Evolutionary conservation across 2,113 vertebrate species (phyloP), one percentile per base, ranked within the genome.

Genomic region (Dissostichus mawsoni): DNA sequence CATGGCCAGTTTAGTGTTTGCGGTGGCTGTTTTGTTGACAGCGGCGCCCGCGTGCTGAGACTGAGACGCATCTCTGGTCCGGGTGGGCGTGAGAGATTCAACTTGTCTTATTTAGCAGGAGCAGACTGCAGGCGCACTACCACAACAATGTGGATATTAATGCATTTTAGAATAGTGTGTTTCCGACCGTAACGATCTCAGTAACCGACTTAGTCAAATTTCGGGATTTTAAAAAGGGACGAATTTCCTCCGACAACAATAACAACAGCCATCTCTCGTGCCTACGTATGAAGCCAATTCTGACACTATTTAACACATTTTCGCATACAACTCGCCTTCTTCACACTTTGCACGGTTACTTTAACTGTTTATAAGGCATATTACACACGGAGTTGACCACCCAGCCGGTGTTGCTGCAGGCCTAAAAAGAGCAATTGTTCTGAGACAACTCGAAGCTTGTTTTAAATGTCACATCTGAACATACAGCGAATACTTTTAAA

Each of bases 21-120:
- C 64, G 8, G 56, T 5, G 11, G 70, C 61, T 67, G 90, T 93
- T 89, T 89, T 92, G 91, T 92, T 93, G 91, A 91, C 90, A 91
- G 81, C 71, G 9, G 88, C 81, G 69, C 17, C 89, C 82, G 90
- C 92, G 90, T 93, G 90, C 78, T 84, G 74, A 36, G 36, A 36
- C 36, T 36, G 47, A 84, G 88, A 59, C 85, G 81, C 85, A 76
- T 79, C 88, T 76, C 73, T 17, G 36, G 23, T 87, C 77, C 69
- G 88, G 91, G 93, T 93, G 93, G 93, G 93, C 93, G 93, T 94
- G 93, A 93, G 87, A 90, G 55, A 57, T 23, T 16, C 65, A 92
- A 92, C 86, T 92, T 87, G 84, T 58, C 58, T 72, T 55, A 56
- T 84, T 61, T 64, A n/a, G 25, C 55, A 75, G 68, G 57, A 62